Percentiles rank a stretch among this genome's conserved stretches.
Conservation (phyloP, 2,113 vertebrate genomes). For the Malurus cyaneus region DNA sequence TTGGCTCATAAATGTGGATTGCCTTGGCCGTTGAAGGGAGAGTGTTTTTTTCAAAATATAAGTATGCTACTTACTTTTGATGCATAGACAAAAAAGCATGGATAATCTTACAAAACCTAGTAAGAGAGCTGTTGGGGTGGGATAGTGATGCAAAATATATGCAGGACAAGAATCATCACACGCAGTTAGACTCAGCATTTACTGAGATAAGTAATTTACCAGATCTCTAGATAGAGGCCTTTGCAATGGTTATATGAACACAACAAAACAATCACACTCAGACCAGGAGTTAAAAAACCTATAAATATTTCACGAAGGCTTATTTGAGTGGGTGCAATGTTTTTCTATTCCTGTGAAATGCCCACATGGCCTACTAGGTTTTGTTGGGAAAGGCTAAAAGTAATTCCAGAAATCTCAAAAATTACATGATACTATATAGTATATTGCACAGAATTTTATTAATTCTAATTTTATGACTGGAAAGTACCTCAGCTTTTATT, state of each 20-base stretch:
- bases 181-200: not conserved
- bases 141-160: not conserved
- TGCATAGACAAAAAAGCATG: not conserved
- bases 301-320: not conserved
- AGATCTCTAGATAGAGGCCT: not conserved
- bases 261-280: not conserved
- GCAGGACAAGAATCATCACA: not conserved
- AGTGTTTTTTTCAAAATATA: not conserved
- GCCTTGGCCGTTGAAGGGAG: not conserved
- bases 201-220: not conserved
- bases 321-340: accelerated
- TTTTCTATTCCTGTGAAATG: not conserved
- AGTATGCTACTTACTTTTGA: not conserved
- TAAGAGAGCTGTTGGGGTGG: not conserved
- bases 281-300: not conserved
- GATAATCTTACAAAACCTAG: not conserved
- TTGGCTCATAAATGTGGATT: not conserved
- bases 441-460: not conserved
- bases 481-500: not conserved
- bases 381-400: not conserved
- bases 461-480: not conserved
- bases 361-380: not conserved
- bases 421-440: not conserved
- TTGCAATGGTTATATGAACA: not conserved
- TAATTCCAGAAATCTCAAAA: not conserved